Evolutionary conservation across 1,140 invertebrate species (phyloP), one percentile per base, ranked within the genome.

Genomic region (Ylistrum balloti): DNA sequence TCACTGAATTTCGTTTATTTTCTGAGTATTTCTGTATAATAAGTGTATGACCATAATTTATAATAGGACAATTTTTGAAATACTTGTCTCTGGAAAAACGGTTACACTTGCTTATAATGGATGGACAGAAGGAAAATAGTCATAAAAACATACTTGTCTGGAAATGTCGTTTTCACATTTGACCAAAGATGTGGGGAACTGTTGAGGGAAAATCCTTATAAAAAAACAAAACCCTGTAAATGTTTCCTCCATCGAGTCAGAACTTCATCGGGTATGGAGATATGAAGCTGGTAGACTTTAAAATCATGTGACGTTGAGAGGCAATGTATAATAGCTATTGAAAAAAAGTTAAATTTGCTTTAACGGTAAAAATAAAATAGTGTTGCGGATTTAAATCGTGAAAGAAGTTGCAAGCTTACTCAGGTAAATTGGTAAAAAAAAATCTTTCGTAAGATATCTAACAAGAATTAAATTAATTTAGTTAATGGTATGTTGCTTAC

Each of bases 91-190:
- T 74, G 56, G 56, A 74, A 74, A 74, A 74, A 28, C 17, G n/a
- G 56, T 74, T 74, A 28, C 22, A 28, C 28, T 28, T 5, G 1
- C 56, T 74, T 74, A 28, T 74, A 74, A 74, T 74, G 56, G 56
- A 74, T 74, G 56, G 56, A 74, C 56, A 74, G 9, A 74, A 3
- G 56, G 17, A 74, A 74, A 28, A n/a, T n/a, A n/a, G 56, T 74
- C 56, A n/a, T 74, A n/a, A 74, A 74, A 74, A 74, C 56, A 74
- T 20, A 48, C 17, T 2, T 74, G 28, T 74, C 56, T 74, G 56
- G 56, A 28, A 74, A 74, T 5, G 56, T 74, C 56, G 56, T 74
- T 74, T 74, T 74, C 56, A 74, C 56, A 74, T 74, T 74, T 74
- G 56, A 74, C 56, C 56, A 74, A 28, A 28, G 56, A 28, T 9